phyloP scores from a whole-genome alignment of 2,797 vertebrate species.

The Chelidonichthys spinosus region DNA sequence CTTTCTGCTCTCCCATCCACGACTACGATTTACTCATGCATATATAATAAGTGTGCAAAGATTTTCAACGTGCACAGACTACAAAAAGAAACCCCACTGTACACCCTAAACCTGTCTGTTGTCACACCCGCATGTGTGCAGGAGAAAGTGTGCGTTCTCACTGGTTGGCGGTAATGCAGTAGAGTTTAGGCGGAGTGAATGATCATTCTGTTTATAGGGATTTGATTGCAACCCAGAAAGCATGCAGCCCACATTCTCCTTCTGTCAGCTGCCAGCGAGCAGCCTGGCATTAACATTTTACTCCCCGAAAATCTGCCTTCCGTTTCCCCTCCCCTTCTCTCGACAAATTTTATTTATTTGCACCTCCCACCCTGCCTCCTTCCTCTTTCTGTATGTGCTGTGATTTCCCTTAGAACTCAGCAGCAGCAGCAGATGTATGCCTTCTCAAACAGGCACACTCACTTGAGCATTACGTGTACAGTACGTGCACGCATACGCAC shows the following conservation, averaged over 20 bases:
- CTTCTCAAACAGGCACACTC: conserved; percentile 28
- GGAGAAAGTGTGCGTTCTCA: conserved; percentile 39
- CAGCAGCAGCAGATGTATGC: conserved; percentile 56
- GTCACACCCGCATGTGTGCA: conserved; percentile 28
- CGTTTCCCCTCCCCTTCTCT: conserved; percentile 47
- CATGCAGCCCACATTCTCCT: conserved; percentile 66
- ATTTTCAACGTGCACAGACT: conserved; percentile 27
- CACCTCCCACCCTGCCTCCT: conserved; percentile 11
- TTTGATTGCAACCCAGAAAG: conserved; percentile 79
- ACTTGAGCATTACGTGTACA: neutral
- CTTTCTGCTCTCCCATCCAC: conserved; percentile 11
- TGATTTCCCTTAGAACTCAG: conserved; percentile 80
- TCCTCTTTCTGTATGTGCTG: conserved; percentile 49
- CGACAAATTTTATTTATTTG: conserved; percentile 58
- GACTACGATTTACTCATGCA: conserved; percentile 18
- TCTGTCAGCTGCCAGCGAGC: conserved; percentile 74
- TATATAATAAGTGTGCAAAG: conserved; percentile 9
- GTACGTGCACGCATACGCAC: conserved; percentile 8
- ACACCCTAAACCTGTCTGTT: conserved; percentile 26
- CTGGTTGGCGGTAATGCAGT: conserved; percentile 59
- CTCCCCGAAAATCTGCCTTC: conserved; percentile 66
- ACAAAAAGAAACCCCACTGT: conserved; percentile 7
- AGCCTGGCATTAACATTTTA: conserved; percentile 72
- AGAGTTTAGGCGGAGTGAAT: conserved; percentile 76
- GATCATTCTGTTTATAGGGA: conserved; percentile 81